Conservation (phyloP, 2,113 vertebrate species). For the Oenanthe oenanthe region DNA sequence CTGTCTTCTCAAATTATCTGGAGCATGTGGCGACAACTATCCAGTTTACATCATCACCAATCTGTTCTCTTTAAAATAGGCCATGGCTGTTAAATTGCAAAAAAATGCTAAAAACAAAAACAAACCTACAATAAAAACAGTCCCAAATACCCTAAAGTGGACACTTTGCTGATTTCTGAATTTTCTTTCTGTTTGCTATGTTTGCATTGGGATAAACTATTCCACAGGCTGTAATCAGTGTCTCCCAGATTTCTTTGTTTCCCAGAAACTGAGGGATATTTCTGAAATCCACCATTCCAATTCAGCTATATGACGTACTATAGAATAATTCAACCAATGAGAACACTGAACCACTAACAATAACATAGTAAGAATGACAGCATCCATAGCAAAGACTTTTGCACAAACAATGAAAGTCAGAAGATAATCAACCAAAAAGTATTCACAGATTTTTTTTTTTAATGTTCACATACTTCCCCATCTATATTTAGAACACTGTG, state of each 20-base stretch:
- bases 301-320: neutral
- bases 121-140: neutral
- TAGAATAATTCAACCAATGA: neutral
- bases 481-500: neutral
- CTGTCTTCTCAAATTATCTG: neutral
- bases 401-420: neutral
- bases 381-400: neutral
- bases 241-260: neutral
- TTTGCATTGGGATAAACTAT: neutral
- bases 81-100: neutral
- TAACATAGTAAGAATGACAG: neutral
- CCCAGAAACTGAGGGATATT: neutral
- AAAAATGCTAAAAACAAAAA: neutral
- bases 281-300: slow-evolving; percentile 13
- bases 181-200: neutral
- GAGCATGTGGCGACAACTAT: neutral
- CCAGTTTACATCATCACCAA: neutral
- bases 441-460: neutral
- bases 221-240: neutral
- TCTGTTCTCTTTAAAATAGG: neutral
- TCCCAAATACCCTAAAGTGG: neutral
- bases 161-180: neutral
- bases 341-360: neutral
- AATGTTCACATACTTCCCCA: neutral
- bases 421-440: neutral